These are phyloP conservation scores for Leptarthrus brevirostris DNA, from an alignment of 2,888 invertebrate species.

Conservation along the genomic window DNA sequence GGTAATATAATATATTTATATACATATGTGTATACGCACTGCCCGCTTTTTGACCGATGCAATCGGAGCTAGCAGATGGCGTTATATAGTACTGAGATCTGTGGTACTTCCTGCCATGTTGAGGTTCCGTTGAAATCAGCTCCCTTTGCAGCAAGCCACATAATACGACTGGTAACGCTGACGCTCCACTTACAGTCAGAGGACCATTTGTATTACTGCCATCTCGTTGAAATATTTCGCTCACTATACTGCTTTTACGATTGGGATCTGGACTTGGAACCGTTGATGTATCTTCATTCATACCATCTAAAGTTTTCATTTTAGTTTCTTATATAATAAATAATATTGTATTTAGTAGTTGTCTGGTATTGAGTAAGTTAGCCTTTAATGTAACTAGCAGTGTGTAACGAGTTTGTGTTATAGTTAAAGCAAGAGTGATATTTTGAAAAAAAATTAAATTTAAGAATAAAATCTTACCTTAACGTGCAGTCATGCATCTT, in stretches of 20 bases:
- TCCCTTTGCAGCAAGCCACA: slow-evolving; percentile 67
- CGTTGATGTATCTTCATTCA: slow-evolving; percentile 47
- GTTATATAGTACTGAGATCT: slow-evolving; percentile 55
- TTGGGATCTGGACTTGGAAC: slow-evolving; percentile 41
- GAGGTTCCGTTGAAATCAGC: slow-evolving; percentile 56
- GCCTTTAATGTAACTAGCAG: not conserved
- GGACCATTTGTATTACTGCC: slow-evolving; percentile 53
- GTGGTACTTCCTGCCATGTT: slow-evolving; percentile 47
- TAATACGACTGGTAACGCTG: slow-evolving; percentile 68
- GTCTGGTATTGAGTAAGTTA: not conserved
- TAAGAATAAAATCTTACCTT: slow-evolving; percentile 28
- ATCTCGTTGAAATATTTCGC: slow-evolving; percentile 48
- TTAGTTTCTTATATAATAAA: slow-evolving; percentile 26
- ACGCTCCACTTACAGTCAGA: slow-evolving; percentile 61
- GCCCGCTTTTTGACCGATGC: slow-evolving; percentile 54
- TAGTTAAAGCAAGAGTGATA: slow-evolving; percentile 6
- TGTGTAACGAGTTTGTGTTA: not conserved
- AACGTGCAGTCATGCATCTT: slow-evolving; percentile 20
- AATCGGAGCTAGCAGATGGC: slow-evolving; percentile 54
- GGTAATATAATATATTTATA: not conserved
- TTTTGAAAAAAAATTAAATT: not conserved
- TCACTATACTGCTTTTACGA: slow-evolving; percentile 49
- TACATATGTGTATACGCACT: slow-evolving; percentile 55
- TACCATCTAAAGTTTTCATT: slow-evolving; percentile 46
- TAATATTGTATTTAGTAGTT: slow-evolving; percentile 7